phyloP scores from a whole-genome alignment of 2,797 vertebrate species.

The Decapterus maruadsi region DNA sequence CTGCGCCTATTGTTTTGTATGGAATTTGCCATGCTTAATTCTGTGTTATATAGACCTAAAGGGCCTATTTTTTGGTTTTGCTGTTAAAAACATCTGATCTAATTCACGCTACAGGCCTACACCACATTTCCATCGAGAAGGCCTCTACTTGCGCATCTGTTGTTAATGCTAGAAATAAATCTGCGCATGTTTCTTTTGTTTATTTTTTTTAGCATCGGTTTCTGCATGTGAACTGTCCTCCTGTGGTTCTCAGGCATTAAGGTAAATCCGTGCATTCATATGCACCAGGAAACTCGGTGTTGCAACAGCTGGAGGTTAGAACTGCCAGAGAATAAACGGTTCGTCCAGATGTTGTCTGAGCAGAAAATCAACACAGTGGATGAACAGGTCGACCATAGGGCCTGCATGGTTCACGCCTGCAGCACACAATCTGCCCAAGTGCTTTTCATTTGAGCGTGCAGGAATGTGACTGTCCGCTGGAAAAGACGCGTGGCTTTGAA shows the following conservation, averaged over 20 bases:
- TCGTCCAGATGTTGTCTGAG: constrained; percentile 62
- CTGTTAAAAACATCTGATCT: too few species aligned
- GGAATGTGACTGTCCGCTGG: neutral
- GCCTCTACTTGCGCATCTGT: neutral
- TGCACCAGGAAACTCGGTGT: constrained; percentile 21
- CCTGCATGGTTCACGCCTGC: constrained; percentile 39
- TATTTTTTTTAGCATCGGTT: too few species aligned
- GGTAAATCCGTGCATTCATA: constrained; percentile 10
- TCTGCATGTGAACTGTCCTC: neutral
- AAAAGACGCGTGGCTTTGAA: neutral
- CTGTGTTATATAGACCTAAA: neutral
- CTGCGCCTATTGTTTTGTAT: neutral
- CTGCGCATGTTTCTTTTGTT: neutral
- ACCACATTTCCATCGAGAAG: too few species aligned
- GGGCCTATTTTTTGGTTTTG: too few species aligned
- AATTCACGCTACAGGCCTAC: too few species aligned
- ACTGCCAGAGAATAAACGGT: constrained; percentile 16
- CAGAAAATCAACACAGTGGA: constrained; percentile 49
- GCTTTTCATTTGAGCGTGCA: neutral
- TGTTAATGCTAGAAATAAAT: neutral
- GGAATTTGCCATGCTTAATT: neutral
- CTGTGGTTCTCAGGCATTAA: neutral
- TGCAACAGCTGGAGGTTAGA: constrained; percentile 44
- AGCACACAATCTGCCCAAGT: constrained; percentile 51
- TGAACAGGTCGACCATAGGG: constrained; percentile 62